Evolutionary conservation across 2,888 invertebrate species (phyloP).

Genomic region (Eumerus sabulonum): DNA sequence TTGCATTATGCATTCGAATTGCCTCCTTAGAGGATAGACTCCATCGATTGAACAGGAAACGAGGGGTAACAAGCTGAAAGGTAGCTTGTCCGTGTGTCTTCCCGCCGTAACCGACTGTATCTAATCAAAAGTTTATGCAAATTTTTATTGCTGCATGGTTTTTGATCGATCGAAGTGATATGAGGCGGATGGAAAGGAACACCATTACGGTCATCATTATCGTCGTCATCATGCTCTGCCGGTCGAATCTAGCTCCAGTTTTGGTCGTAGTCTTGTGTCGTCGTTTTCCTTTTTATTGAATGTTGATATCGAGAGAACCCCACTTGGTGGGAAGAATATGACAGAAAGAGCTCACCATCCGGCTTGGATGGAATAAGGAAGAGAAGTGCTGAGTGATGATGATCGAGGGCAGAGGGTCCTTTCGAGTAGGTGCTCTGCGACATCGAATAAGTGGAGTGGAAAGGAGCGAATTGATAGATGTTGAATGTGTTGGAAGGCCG

Average conservation of each 20-base stretch:
- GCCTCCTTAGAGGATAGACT: constrained; percentile 55
- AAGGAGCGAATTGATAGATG: too few species aligned
- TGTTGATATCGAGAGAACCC: constrained; percentile 24
- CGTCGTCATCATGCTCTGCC: constrained; percentile 12
- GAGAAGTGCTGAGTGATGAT: too few species aligned
- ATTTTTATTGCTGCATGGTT: constrained; percentile 69
- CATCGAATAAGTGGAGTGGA: too few species aligned
- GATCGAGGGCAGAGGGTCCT: too few species aligned
- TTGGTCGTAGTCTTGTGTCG: constrained; percentile 21
- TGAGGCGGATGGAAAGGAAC: constrained; percentile 50
- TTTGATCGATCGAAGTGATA: constrained; percentile 66
- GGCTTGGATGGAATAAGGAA: constrained; percentile 51
- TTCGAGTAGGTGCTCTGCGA: too few species aligned
- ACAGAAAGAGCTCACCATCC: constrained; percentile 54
- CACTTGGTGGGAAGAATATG: constrained; percentile 33
- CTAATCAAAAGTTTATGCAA: constrained; percentile 65
- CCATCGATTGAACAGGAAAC: too few species aligned
- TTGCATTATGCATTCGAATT: constrained; percentile 63
- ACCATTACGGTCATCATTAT: constrained; percentile 58
- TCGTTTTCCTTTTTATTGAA: constrained; percentile 15
- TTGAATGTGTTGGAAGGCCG: too few species aligned
- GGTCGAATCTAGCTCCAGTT: constrained; percentile 11
- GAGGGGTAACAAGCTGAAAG: too few species aligned
- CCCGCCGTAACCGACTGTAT: not conserved
- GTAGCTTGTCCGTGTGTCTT: too few species aligned